Evolutionary conservation across 2,113 vertebrate species (phyloP).

Genomic region (Mastomys natalensis): DNA sequence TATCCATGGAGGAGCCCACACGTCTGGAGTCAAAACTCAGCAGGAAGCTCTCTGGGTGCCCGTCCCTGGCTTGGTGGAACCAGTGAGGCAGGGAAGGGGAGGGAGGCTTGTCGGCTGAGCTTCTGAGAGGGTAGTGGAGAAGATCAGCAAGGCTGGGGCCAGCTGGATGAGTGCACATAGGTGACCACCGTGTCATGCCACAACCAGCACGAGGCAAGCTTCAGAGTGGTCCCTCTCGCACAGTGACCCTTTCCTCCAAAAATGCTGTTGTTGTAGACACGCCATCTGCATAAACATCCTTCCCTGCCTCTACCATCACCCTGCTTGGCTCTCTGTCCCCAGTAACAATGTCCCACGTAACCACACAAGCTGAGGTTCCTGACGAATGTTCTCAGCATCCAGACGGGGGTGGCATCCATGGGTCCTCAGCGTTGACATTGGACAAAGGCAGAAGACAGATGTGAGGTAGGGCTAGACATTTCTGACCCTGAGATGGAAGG

Average conservation of each 20-base stretch:
- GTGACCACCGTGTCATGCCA: neutral
- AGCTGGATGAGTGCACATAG: neutral
- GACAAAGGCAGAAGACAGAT: neutral
- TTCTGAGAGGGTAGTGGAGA: neutral
- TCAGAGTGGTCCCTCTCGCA: neutral
- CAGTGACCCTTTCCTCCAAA: neutral
- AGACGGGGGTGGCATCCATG: neutral
- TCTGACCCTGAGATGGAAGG: neutral
- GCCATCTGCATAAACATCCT: neutral
- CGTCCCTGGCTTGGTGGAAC: neutral
- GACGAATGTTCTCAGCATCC: neutral
- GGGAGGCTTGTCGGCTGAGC: neutral
- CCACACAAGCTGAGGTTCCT: neutral
- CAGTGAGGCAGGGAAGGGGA: fast-evolving
- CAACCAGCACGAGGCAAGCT: neutral
- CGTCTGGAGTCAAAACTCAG: neutral
- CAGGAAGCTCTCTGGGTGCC: neutral
- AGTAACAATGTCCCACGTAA: neutral
- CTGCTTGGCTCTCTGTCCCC: neutral
- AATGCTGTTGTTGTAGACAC: neutral
- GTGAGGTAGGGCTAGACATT: neutral
- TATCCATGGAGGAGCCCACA: fast-evolving
- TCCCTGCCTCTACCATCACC: neutral
- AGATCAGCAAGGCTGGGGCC: neutral
- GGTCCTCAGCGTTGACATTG: fast-evolving